These are phyloP conservation scores for Pristionchus arcanus DNA, from an alignment of 2,888 invertebrate genomes.

Conservation along the genomic window DNA sequence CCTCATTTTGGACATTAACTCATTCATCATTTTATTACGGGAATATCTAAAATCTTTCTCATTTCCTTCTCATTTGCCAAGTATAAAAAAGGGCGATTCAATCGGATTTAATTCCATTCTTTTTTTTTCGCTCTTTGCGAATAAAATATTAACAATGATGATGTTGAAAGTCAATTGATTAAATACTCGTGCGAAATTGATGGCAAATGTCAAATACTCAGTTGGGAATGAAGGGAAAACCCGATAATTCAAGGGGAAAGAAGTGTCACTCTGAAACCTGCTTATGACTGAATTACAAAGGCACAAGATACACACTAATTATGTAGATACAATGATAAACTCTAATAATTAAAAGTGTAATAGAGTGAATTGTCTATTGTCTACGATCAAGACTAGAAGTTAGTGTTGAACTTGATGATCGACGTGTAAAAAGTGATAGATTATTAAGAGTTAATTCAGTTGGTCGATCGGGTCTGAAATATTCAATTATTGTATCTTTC, in stretches of 20 bases:
- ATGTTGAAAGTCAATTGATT: not conserved
- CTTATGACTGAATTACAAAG: not conserved
- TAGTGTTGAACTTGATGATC: not conserved
- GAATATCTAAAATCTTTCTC: constrained; percentile 10
- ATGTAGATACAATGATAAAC: not conserved
- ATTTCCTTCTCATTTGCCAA: constrained; percentile 15
- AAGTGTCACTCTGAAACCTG: constrained; percentile 12
- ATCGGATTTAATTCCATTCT: not conserved
- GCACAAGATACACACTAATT: not conserved
- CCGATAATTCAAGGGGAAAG: not conserved
- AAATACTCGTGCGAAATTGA: not conserved
- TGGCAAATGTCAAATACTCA: constrained; percentile 8
- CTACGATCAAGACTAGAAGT: not conserved
- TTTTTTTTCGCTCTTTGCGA: not conserved
- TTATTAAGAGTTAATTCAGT: constrained; percentile 27
- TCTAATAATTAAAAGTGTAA: not conserved
- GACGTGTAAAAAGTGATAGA: not conserved
- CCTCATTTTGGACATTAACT: not conserved
- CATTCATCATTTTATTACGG: not conserved
- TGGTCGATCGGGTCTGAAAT: constrained; percentile 40
- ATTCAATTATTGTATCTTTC: not conserved
- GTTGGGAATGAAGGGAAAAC: not conserved
- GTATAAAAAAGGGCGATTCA: not conserved
- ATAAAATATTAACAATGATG: constrained; percentile 19
- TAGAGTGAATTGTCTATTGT: not conserved